A percentile compares a stretch with the other conserved stretches of the same genome.
phyloP scores from a whole-genome alignment of 1,140 invertebrate genomes.

The Neotoxoptera formosana region DNA sequence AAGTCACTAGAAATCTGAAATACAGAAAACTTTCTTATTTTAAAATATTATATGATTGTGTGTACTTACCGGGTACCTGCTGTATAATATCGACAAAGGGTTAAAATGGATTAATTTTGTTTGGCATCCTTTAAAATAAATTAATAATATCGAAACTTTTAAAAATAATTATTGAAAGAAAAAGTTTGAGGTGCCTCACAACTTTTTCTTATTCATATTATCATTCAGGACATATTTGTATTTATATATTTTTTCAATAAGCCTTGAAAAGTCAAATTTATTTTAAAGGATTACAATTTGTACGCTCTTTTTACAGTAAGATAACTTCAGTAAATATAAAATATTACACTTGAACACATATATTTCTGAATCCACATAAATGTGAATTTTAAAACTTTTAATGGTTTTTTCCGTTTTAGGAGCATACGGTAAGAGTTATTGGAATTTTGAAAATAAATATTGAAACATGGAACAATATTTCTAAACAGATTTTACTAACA shows the following conservation, averaged over 20 bases:
- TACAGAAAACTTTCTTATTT: neutral
- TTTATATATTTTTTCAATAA: neutral
- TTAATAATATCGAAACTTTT: neutral
- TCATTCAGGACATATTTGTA: neutral
- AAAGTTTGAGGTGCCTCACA: neutral
- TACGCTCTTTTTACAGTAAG: neutral
- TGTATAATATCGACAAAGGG: neutral
- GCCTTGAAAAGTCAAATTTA: neutral
- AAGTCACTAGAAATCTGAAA: neutral
- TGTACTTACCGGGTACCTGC: neutral
- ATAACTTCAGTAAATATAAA: neutral
- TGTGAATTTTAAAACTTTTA: neutral
- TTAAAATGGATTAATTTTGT: constrained; percentile 15
- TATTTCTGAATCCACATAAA: neutral
- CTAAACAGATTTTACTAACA: neutral
- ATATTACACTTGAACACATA: neutral
- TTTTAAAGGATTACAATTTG: neutral
- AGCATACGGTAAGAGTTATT: neutral
- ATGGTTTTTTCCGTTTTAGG: neutral
- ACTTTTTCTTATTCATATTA: neutral
- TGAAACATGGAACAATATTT: neutral
- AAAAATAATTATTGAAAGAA: neutral
- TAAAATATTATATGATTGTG: neutral
- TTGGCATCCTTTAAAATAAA: neutral
- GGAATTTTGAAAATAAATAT: neutral